Base-by-base conservation (phyloP, 2,888 invertebrate genomes). In the Laothoe populi region DNA sequence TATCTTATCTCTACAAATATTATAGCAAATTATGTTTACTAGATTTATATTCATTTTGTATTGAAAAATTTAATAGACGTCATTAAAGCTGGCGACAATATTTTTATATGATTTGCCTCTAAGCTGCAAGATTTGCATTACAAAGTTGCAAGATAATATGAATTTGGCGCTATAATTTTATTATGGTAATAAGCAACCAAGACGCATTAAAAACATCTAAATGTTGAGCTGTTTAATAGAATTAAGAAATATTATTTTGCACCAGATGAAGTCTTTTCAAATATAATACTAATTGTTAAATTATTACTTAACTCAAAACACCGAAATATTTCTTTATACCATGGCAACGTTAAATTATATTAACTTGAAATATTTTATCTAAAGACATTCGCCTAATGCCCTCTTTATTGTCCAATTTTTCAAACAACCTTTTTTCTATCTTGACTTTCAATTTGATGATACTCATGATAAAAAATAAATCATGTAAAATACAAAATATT, bases 101-200 rank as follows among this genome's bases (percentile, higher is more conserved):
- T 35, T 10, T 31, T 11, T 23, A 46, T 46, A 53, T 19, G 53
- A 31, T 53, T 53, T 35, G 31, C 53, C 16, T 10, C 19, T 31
- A 53, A 35, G 35, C 35, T 31, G 21, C 53, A 19, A n/a, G 53
- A 53, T 53, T 53, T 53, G 53, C 53, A 53, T 53, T 35, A 53
- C 53, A 53, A 53, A 53, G 35, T 53, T 53, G 53, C 31, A 53
- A 19, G 16, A 19, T 53, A 35, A 35, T 35, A 35, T 19, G 11
- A 53, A 31, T 53, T 53, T 31, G 48, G 16, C 26, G 31, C 10
- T 19, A 35, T 3, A 53, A 35, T 31, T 10, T 11, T 53, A 35
- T 53, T 53, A 53, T 53, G 53, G 5, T 31, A 53, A 53, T 35
- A 31, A 21, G 31, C 16, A 11, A 21, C 3, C 1, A 38, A 53